These are phyloP conservation scores for Hydropsyche tenuis DNA, from an alignment of 1,140 invertebrate genomes.

Conservation along the genomic window DNA sequence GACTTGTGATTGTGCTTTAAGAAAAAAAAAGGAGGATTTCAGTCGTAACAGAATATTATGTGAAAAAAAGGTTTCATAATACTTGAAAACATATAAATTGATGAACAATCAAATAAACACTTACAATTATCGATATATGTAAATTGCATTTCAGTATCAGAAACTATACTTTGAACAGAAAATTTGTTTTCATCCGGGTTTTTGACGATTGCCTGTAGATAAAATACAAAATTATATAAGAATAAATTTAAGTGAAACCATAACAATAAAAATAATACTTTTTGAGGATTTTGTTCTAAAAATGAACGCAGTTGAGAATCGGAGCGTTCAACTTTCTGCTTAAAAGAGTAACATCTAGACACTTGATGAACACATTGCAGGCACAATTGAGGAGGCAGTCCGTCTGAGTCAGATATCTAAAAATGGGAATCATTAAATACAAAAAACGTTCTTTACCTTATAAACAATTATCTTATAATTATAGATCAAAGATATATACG, in stretches of 20 bases:
- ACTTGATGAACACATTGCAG: constrained; percentile 68
- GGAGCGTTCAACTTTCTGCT: constrained; percentile 64
- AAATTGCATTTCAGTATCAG: constrained; percentile 43
- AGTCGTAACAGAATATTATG: background rate
- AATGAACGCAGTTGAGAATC: constrained; percentile 59
- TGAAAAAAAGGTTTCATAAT: no score
- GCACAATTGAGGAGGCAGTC: constrained; percentile 65
- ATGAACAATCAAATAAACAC: constrained; percentile 12
- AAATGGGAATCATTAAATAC: background rate
- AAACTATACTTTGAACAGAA: constrained; percentile 31
- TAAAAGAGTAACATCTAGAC: constrained; percentile 65
- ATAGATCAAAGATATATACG: no score
- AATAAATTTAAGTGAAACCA: background rate
- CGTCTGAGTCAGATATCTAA: constrained; percentile 62
- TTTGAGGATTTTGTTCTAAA: constrained; percentile 41
- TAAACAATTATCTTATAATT: no score
- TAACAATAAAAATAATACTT: constrained; percentile 18
- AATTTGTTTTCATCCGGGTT: constrained; percentile 3
- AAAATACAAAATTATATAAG: constrained; percentile 7
- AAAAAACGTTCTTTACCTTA: no score
- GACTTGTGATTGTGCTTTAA: constrained; percentile 43
- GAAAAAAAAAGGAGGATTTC: background rate
- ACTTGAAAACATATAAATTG: background rate
- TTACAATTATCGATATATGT: constrained; percentile 46
- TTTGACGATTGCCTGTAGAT: constrained; percentile 28